Evolutionary conservation across 1,140 invertebrate species (phyloP).

Genomic region (Sminthurides bifidus): DNA sequence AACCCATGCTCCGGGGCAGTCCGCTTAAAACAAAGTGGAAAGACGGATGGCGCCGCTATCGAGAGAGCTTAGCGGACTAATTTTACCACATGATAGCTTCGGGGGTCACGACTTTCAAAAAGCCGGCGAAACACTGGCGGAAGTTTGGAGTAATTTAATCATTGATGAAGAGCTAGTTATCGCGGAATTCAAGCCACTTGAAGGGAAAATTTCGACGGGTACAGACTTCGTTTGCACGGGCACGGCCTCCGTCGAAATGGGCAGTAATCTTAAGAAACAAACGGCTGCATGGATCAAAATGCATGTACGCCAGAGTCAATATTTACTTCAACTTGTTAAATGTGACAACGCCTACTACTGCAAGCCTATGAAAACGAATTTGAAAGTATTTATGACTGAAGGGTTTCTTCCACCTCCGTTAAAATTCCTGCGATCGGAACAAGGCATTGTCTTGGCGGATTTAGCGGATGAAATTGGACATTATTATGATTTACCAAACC

Average conservation of each 20-base stretch:
- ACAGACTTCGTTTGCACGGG: background rate
- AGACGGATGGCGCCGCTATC: conserved; percentile 37
- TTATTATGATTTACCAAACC: too few species aligned
- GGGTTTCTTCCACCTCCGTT: conserved; percentile 1
- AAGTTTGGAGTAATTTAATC: conserved; percentile 33
- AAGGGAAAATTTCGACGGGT: background rate
- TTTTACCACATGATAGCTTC: conserved; percentile 36
- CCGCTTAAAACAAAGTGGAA: conserved; percentile 35
- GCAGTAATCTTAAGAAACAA: background rate
- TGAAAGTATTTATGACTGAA: background rate
- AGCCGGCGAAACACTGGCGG: conserved; percentile 33
- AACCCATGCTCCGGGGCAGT: conserved; percentile 38
- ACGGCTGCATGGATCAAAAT: background rate
- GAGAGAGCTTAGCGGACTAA: conserved; percentile 34
- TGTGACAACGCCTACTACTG: background rate
- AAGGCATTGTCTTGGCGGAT: too few species aligned
- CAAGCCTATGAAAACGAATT: background rate
- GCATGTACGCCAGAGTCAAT: background rate
- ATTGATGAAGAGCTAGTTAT: conserved; percentile 33
- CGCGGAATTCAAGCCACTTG: conserved; percentile 31
- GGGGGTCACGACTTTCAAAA: conserved; percentile 36
- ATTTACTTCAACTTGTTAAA: conserved; percentile 9
- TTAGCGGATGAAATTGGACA: too few species aligned
- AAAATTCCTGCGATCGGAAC: too few species aligned
- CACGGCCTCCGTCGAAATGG: background rate